Evolutionary conservation across 2,113 vertebrate species (phyloP).

Genomic region (Tauraco erythrolophus): DNA sequence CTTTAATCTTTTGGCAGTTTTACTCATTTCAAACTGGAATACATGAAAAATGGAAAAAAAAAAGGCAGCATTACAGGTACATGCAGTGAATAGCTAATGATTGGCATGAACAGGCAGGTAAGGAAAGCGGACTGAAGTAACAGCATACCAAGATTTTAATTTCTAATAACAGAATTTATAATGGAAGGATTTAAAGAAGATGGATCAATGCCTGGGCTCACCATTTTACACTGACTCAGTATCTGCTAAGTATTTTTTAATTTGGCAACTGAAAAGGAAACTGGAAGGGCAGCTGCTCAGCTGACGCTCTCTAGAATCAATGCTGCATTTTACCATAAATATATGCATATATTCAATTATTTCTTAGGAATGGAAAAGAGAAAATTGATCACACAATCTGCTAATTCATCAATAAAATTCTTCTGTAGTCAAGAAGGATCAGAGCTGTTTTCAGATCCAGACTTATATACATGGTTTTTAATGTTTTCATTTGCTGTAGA

Average conservation of each 20-base stretch:
- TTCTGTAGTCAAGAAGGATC: neutral
- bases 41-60: neutral
- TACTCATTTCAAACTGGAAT: neutral
- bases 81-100: neutral
- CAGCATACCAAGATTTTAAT: neutral
- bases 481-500: neutral
- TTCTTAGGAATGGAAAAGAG: neutral
- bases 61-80: neutral
- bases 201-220: neutral
- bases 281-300: neutral
- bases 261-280: neutral
- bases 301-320: neutral
- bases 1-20: neutral
- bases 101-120: neutral
- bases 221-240: neutral
- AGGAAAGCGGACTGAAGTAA: neutral
- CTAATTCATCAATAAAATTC: neutral
- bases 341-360: neutral
- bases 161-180: neutral
- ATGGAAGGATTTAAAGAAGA: neutral
- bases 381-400: neutral
- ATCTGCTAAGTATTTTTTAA: neutral
- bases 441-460: neutral
- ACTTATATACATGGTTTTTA: neutral
- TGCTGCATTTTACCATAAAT: neutral